These are phyloP conservation scores for Carposina sasakii DNA, from an alignment of 1,140 invertebrate genomes.

Conservation along the genomic window DNA sequence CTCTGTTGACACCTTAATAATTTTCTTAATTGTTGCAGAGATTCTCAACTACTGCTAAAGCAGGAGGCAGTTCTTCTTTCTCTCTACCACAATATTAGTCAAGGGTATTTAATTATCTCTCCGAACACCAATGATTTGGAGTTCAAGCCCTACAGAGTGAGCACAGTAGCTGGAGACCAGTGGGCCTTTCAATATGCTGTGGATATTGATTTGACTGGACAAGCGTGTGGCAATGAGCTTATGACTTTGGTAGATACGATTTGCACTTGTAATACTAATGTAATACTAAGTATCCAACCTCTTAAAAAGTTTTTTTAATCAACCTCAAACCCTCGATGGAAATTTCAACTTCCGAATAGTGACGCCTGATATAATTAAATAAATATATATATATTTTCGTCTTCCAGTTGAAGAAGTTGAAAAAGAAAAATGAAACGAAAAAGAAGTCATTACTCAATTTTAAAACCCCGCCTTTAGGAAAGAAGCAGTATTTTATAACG, in stretches of 20 bases:
- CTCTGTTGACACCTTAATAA: no score
- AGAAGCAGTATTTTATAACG: slow-evolving; percentile 32
- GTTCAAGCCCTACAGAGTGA: slow-evolving; percentile 49
- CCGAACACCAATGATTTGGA: slow-evolving; percentile 54
- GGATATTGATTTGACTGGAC: slow-evolving; percentile 35
- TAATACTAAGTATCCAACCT: no score
- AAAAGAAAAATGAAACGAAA: slow-evolving; percentile 49
- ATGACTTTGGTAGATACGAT: slow-evolving; percentile 34
- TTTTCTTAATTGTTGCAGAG: slow-evolving; percentile 33
- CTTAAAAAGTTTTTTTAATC: no score
- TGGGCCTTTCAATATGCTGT: slow-evolving; percentile 50
- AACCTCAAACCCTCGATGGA: no score
- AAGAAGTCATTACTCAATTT: slow-evolving; percentile 42
- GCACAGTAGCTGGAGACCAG: slow-evolving; percentile 29
- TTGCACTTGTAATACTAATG: no score
- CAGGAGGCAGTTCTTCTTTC: slow-evolving; percentile 50
- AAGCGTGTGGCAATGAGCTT: slow-evolving; percentile 31
- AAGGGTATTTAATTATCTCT: slow-evolving; percentile 44
- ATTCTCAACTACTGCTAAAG: slow-evolving; percentile 39
- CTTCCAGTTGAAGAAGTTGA: slow-evolving; percentile 45
- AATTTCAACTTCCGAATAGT: no score
- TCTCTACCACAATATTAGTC: slow-evolving; percentile 38
- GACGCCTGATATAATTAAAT: no score
- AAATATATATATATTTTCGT: slow-evolving; percentile 2
- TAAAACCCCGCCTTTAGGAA: slow-evolving; percentile 37